Conservation (phyloP, 2,113 vertebrate species). For the Caretta caretta region DNA sequence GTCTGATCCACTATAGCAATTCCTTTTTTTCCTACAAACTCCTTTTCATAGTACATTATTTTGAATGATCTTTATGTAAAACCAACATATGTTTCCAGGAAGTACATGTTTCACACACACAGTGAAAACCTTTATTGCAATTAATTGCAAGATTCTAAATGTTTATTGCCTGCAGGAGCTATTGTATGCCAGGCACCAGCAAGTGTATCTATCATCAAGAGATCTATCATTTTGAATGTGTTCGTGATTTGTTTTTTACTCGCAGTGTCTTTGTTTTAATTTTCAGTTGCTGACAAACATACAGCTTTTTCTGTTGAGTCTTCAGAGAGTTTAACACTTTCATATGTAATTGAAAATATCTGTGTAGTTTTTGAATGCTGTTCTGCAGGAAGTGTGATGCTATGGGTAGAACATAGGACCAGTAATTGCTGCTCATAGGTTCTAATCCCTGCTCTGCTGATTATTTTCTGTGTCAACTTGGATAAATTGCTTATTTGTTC, state of each 20-base stretch:
- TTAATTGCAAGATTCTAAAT: background rate
- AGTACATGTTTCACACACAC: background rate
- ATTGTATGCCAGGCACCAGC: background rate
- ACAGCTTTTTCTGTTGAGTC: background rate
- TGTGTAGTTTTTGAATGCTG: background rate
- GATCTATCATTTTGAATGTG: background rate
- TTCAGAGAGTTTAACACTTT: background rate
- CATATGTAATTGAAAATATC: background rate
- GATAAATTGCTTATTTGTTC: background rate
- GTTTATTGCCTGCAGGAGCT: background rate
- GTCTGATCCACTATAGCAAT: conserved; percentile 1
- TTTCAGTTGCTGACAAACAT: background rate
- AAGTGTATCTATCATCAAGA: background rate
- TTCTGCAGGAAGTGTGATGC: background rate
- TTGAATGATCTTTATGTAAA: conserved; percentile 19
- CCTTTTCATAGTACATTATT: conserved; percentile 27
- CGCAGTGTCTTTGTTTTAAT: background rate
- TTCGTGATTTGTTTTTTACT: background rate
- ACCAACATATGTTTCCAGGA: background rate
- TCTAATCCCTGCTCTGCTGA: background rate
- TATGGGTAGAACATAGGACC: background rate
- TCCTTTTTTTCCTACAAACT: background rate
- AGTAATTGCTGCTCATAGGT: background rate
- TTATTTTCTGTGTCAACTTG: background rate
- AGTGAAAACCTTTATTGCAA: background rate